Percentiles rank a stretch among this genome's conserved stretches.
phyloP scores from a whole-genome alignment of 1,140 invertebrate species.

The Trachelipus rathkii region DNA sequence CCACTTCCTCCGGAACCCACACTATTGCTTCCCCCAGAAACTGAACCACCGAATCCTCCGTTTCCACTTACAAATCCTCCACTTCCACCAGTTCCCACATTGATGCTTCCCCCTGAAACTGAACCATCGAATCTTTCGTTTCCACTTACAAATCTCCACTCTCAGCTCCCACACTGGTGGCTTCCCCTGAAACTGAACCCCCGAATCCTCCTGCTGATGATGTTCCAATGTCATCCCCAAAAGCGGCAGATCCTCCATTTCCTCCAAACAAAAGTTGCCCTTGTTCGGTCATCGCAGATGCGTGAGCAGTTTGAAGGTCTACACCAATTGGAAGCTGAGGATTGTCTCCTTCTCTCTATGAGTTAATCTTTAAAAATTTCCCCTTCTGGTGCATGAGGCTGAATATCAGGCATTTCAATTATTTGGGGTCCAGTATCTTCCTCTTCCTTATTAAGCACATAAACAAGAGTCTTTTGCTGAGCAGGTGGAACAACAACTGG shows the following conservation, averaged over 20 bases:
- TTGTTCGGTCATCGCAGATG: constrained; percentile 14
- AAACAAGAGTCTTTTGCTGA: constrained; percentile 23
- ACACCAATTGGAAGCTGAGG: constrained; percentile 17
- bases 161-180: too few species aligned
- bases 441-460: constrained; percentile 14
- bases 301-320: constrained; percentile 18
- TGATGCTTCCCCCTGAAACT: too few species aligned
- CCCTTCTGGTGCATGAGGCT: constrained; percentile 14
- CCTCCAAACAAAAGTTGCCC: background rate
- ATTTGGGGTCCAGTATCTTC: constrained; percentile 17
- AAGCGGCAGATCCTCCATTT: constrained; percentile 16
- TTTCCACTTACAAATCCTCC: too few species aligned
- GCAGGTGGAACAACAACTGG: constrained; percentile 22
- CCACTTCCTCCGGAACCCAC: background rate
- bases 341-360: constrained; percentile 24
- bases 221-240: background rate
- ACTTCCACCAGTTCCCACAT: too few species aligned
- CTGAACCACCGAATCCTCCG: constrained; percentile 18
- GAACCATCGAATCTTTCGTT: too few species aligned
- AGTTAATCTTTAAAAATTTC: constrained; percentile 23
- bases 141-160: too few species aligned
- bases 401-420: constrained; percentile 10
- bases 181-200: background rate
- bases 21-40: too few species aligned
- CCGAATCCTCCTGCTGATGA: background rate